phyloP scores from a whole-genome alignment of 37 sponge, comb jelly and placozoan species.

The Amphimedon queenslandica region DNA sequence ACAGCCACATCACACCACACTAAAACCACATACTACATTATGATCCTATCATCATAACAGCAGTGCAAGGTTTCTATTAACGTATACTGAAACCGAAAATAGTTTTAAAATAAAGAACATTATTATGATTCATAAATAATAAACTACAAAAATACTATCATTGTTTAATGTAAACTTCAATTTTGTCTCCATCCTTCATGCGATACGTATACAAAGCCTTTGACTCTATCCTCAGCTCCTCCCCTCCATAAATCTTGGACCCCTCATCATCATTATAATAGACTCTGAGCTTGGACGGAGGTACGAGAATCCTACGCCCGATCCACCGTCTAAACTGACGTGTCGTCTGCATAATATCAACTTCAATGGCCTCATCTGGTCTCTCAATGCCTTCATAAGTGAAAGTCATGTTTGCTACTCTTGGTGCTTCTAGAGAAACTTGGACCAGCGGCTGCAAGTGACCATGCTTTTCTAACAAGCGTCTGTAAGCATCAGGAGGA shows the following conservation, averaged over 20 bases:
- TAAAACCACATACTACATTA: too few species aligned
- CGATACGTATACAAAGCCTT: slow-evolving; percentile 6
- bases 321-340: slow-evolving; percentile 37
- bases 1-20: too few species aligned
- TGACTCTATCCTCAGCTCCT: slow-evolving; percentile 1
- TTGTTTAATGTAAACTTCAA: slow-evolving; percentile 8
- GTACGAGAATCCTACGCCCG: slow-evolving; percentile 4
- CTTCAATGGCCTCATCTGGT: background rate
- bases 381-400: slow-evolving; percentile 18
- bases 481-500: slow-evolving; percentile 11
- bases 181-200: slow-evolving; percentile 42
- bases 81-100: too few species aligned
- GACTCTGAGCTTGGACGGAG: slow-evolving; percentile 8
- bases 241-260: background rate
- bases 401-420: slow-evolving; percentile 21
- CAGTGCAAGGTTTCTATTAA: too few species aligned
- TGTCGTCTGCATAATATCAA: slow-evolving; percentile 24
- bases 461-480: slow-evolving; percentile 42
- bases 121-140: background rate
- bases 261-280: background rate
- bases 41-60: too few species aligned
- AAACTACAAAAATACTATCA: background rate
- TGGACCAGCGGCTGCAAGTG: slow-evolving; percentile 28
- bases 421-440: slow-evolving; percentile 6
- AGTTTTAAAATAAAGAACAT: too few species aligned